Base-by-base conservation (phyloP, 1,140 invertebrate genomes). In the Drosophila sp. region DNA sequence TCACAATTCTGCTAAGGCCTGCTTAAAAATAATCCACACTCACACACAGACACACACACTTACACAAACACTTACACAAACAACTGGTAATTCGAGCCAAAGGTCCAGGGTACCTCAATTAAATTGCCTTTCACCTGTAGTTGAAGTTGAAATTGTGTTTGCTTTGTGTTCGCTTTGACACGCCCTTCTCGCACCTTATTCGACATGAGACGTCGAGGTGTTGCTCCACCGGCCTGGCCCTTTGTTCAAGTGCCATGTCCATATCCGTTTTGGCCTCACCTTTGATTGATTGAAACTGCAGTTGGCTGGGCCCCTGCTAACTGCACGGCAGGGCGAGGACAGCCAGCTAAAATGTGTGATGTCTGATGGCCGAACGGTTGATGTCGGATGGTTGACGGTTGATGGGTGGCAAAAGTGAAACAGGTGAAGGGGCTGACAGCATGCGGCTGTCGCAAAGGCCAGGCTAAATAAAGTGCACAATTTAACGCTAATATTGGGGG, bases 211-310 rank as follows among this genome's bases (percentile, higher is more conserved):
- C 73, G 76, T 60, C 56, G 41, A 55, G 65, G 66, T 63, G 61
- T 66, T 70, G 65, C 40, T 44, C 35, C 60, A 61, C 60, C 80
- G 44, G 78, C 33, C 71, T 78, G 79, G 44, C 44, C 65, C 70
- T 70, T 78, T 75, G 78, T 75, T 74, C 74, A 79, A 81, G 79
- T 81, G 79, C 76, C 76, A 84, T 72, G 80, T 83, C 76, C 80
- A 83, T 73, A 76, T 76, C 73, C 73, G 73, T 76, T 70, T 76
- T 66, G 60, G 44, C 72, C 70, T 76, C 58, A 66, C 69, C 60
- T 67, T 85, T 85, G 81, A 84, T 84, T 84, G 81, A 84, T 85
- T 85, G 73, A 74, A 77, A 85, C 70, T 85, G 81, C 81, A 84
- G 57, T 84, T 66, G 69, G 27, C 44, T 50, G 25, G 66, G 66